phyloP scores from a whole-genome alignment of 2,113 vertebrate genomes.

The Psephotus haematonotus region DNA sequence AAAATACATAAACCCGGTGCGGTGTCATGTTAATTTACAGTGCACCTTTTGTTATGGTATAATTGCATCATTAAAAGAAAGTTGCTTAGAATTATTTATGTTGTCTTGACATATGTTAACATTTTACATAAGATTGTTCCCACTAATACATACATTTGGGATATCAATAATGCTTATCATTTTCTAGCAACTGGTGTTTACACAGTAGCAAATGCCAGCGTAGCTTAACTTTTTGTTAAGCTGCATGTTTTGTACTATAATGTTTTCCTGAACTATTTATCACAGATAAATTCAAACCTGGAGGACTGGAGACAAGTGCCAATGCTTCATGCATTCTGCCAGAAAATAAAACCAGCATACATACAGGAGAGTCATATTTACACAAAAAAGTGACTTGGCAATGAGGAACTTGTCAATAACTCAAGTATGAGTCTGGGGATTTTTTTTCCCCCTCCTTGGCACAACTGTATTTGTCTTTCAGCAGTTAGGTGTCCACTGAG shows the following conservation, averaged over 20 bases:
- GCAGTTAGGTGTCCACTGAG: background rate
- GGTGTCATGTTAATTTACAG: constrained; percentile 69
- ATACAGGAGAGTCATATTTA: background rate
- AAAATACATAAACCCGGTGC: constrained; percentile 62
- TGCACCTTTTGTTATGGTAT: constrained; percentile 69
- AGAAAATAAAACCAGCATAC: background rate
- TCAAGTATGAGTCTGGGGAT: background rate
- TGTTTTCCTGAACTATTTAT: constrained; percentile 57
- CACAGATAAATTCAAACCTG: constrained; percentile 25
- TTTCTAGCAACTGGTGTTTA: constrained; percentile 79
- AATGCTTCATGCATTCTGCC: background rate
- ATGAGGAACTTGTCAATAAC: background rate
- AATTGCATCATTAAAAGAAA: constrained; percentile 77
- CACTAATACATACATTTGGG: constrained; percentile 72
- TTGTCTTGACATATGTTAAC: constrained; percentile 79
- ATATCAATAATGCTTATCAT: constrained; percentile 72
- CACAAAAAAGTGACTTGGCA: background rate
- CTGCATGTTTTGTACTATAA: background rate
- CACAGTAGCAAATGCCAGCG: constrained; percentile 74
- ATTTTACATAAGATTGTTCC: constrained; percentile 71
- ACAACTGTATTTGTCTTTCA: background rate
- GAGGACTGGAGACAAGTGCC: background rate
- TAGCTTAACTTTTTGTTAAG: constrained; percentile 63
- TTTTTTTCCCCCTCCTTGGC: background rate
- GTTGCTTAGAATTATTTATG: constrained; percentile 77